These are phyloP conservation scores for Eupsilia transversa DNA, from an alignment of 2,888 invertebrate genomes.

Conservation along the genomic window DNA sequence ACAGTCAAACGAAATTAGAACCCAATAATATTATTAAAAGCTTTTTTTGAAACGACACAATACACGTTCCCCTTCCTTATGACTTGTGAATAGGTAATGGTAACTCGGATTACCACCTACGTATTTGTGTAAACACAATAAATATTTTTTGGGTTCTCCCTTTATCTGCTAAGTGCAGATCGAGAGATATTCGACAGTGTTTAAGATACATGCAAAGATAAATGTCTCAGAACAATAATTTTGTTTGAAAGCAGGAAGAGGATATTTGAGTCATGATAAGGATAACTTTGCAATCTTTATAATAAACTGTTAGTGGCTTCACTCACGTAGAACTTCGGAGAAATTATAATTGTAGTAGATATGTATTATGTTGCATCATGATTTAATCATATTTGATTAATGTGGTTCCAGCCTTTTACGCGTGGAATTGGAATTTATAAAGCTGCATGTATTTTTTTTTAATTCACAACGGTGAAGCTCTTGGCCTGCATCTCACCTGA, in stretches of 20 bases:
- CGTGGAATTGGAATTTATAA: background rate
- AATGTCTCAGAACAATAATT: slow-evolving; percentile 62
- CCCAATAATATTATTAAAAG: slow-evolving; percentile 89
- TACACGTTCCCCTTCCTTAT: slow-evolving; percentile 75
- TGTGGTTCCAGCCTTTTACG: background rate
- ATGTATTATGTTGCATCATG: slow-evolving; percentile 26
- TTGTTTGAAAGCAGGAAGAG: slow-evolving; percentile 65
- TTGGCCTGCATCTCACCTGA: too few species aligned
- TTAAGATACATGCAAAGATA: slow-evolving; percentile 76
- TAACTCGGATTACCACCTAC: slow-evolving; percentile 89
- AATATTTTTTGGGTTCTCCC: slow-evolving; percentile 84
- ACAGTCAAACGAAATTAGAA: slow-evolving; percentile 90
- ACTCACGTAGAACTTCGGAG: slow-evolving; percentile 13
- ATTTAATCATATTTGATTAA: slow-evolving; percentile 9
- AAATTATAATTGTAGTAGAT: slow-evolving; percentile 16
- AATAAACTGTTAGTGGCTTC: background rate
- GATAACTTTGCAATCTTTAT: slow-evolving; percentile 56
- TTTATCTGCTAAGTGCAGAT: slow-evolving; percentile 81
- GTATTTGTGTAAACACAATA: slow-evolving; percentile 90
- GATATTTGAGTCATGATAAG: slow-evolving; percentile 69
- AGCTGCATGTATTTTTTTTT: background rate
- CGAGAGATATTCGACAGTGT: slow-evolving; percentile 75
- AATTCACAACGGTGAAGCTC: too few species aligned
- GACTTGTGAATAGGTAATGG: slow-evolving; percentile 78
- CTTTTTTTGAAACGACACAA: slow-evolving; percentile 76